Evolutionary conservation across 2,797 vertebrate species (phyloP), one percentile per base, ranked within the genome.

Genomic region (Sebastiscus albofasciatus): DNA sequence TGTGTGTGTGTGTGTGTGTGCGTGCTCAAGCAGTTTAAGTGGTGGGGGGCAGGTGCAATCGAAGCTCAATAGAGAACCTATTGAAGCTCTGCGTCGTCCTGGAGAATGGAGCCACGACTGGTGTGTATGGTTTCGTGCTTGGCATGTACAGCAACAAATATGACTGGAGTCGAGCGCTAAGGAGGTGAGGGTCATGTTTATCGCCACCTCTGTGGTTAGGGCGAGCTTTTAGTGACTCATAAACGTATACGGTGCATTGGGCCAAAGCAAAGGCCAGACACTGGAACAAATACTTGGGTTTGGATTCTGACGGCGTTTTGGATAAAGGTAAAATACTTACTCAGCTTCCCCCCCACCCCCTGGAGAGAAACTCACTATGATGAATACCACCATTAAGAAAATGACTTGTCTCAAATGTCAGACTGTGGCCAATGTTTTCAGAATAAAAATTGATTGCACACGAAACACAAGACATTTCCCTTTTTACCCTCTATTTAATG

Each of bases 341-440:
- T 83, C 78, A 81, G 78, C 79, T 24, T 39, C 18, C 8, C 8
- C 4, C 6, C 67, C 72, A 67, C 74, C 27, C 77, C 62, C 31
- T 1, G 0, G 88, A 85, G 87, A 90, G 83, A 66, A 75, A 76
- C 81, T 76, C 83, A 22, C 85, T 65, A 80, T 93, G 90, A 93
- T 92, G 92, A 92, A 93, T 88, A 87, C 83, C 59, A 79, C 92
- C 87, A 94, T 94, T 93, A 91, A 80, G 91, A 87, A 93, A 94
- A 94, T 88, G 90, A 93, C 90, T 92, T 85, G 92, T 93, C 92
- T 93, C 73, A 92, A 94, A 94, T 92, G 92, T 92, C 91, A 94
- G 84, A 76, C 69, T 79, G 70, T 29, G 82, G 87, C 84, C 85
- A 88, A 75, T 90, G 88, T 91, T 93, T 87, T 91, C 39, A 55